These are phyloP conservation scores for Paguma larvata DNA, from an alignment of 2,797 vertebrate species.

Conservation along the genomic window DNA sequence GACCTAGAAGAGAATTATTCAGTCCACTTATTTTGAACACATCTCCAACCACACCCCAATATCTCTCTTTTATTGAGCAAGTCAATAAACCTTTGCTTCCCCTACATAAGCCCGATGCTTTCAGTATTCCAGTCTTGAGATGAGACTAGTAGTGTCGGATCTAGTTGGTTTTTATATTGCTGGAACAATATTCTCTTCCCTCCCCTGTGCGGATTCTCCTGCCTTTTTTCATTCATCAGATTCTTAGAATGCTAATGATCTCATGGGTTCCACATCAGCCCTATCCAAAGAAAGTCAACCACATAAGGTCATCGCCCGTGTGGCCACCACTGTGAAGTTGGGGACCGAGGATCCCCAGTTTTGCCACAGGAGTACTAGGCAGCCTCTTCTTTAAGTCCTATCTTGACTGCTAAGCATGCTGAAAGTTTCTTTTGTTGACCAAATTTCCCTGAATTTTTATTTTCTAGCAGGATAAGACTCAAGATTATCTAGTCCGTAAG, in stretches of 20 bases:
- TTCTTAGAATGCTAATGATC: background rate
- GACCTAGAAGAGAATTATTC: background rate
- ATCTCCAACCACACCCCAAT: background rate
- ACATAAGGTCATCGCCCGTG: background rate
- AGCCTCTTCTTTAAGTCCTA: background rate
- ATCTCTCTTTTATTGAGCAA: background rate
- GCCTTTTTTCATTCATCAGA: background rate
- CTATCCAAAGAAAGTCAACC: background rate
- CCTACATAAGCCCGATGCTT: background rate
- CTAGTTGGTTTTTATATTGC: background rate
- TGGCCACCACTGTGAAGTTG: background rate
- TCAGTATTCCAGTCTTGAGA: background rate
- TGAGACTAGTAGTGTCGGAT: background rate
- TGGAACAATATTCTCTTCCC: background rate
- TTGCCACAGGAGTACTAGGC: background rate
- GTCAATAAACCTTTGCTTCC: background rate
- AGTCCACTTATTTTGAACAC: background rate
- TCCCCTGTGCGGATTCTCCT: background rate
- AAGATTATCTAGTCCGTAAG: background rate
- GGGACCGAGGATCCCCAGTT: background rate
- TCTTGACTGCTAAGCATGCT: background rate
- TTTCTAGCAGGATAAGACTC: slow-evolving; percentile 2
- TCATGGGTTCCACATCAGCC: background rate
- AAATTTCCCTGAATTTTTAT: background rate
- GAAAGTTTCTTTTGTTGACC: background rate